Base-by-base conservation (phyloP, 2,797 vertebrate genomes). In the Acomys russatus region DNA sequence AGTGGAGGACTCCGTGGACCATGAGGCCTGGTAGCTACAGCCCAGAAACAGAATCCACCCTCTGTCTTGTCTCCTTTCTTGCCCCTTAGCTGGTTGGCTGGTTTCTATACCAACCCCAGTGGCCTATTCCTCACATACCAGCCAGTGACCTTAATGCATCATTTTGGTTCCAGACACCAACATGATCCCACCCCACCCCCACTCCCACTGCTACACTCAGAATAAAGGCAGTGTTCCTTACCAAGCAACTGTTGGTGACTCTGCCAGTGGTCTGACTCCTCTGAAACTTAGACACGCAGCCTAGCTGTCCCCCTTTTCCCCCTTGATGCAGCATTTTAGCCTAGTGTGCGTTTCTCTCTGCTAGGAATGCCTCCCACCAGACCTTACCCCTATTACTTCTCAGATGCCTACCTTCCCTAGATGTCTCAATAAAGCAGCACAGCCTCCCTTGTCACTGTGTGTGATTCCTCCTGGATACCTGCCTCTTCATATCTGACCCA, bases 61-160 rank as follows among this genome's bases (percentile, higher is more conserved):
- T 54, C 63, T 1, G 0, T 18, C 0, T 14, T 7, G 35, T 30
- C 44, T 54, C n/a, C 17, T 30, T 28, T 17, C 7, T 28, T 4
- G 61, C 68, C 49, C 14, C 20, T 56, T 20, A 11, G n/a, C 35
- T 25, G 30, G 44, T 9, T 74, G 54, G 22, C 54, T 44, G n/a
- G 10, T 35, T 66, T 56, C 88, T 56, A 28, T 35, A 59, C 28
- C 35, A 80, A 71, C 18, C 8, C 38, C 30, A 9, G 4, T 30
- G 38, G 35, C 90, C 59, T 14, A 18, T 15, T 76, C 59, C 61
- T 63, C n/a, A 76, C 71, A 66, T 14, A 2, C 23, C 20, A 28
- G 23, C 70, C 30, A 28, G 70, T 23, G 38, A 51, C 14, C 44
- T 28, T 9, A 10, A 30, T 15, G 18, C 3, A 25, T 10, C 44